Percentiles rank a stretch among this genome's conserved stretches.
Conservation (phyloP, 2,113 vertebrate species). For the Rallus limicola region DNA sequence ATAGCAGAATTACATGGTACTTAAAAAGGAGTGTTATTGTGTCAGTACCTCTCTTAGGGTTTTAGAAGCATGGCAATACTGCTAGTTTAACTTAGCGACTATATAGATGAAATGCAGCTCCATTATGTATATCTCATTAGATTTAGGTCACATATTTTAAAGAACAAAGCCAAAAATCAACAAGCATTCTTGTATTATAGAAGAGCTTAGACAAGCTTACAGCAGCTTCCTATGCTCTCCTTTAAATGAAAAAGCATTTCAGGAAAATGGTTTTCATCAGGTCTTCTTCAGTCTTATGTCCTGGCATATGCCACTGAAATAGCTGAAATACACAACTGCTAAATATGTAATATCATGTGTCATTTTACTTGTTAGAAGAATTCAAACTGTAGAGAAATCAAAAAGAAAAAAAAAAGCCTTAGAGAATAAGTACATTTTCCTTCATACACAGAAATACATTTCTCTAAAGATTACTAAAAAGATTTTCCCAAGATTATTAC, state of each 20-base stretch:
- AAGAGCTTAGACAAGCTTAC: neutral
- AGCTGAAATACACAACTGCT: neutral
- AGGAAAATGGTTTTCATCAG: neutral
- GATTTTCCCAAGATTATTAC: neutral
- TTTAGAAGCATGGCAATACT: neutral
- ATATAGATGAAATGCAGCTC: neutral
- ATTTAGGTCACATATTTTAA: neutral
- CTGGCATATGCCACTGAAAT: neutral
- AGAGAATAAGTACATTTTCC: neutral
- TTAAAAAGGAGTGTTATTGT: neutral
- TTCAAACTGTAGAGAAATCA: neutral
- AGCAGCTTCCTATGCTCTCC: neutral
- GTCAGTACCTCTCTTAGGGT: neutral
- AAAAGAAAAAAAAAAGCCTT: neutral
- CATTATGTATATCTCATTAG: neutral
- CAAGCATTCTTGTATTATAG: neutral
- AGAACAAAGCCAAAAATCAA: neutral
- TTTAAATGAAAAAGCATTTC: neutral
- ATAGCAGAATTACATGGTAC: neutral
- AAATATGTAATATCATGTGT: neutral
- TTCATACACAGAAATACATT: neutral
- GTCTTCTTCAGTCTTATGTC: neutral
- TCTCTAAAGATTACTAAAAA: neutral
- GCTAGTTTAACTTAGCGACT: neutral
- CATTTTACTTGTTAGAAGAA: neutral